Evolutionary conservation across 2,797 vertebrate genomes (phyloP).

Genomic region (Enoplosus armatus): DNA sequence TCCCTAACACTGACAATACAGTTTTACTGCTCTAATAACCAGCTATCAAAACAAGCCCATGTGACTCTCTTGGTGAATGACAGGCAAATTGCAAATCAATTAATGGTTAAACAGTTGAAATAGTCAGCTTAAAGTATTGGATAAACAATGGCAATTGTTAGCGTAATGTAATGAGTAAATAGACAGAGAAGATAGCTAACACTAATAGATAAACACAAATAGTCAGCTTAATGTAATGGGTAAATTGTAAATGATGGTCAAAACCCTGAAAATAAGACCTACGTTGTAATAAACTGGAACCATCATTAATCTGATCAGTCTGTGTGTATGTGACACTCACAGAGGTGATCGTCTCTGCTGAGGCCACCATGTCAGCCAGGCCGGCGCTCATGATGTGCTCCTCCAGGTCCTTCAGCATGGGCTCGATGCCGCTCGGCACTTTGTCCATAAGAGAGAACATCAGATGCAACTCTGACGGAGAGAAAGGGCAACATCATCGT

Average conservation of each 20-base stretch:
- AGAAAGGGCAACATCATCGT: neutral
- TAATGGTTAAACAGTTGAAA: neutral
- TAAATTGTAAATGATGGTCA: neutral
- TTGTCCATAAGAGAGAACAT: slow-evolving; percentile 99
- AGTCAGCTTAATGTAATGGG: neutral
- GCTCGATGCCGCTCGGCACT: slow-evolving; percentile 97
- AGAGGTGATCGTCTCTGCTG: slow-evolving; percentile 98
- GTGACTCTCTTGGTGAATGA: neutral
- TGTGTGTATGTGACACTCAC: slow-evolving; percentile 82
- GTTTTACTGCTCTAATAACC: too few relatives aligned
- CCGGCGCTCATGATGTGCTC: slow-evolving; percentile 98
- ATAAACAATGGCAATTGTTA: too few relatives aligned
- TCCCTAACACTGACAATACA: too few relatives aligned
- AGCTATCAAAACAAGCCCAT: neutral
- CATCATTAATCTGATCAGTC: neutral
- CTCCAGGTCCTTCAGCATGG: slow-evolving; percentile 98
- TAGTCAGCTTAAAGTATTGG: neutral
- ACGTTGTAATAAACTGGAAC: neutral
- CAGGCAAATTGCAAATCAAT: neutral
- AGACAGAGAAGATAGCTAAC: too few relatives aligned
- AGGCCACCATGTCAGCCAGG: slow-evolving; percentile 98
- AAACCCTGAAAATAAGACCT: neutral
- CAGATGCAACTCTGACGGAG: slow-evolving; percentile 91
- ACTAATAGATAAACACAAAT: too few relatives aligned
- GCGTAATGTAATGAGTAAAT: neutral